These are phyloP conservation scores for Orthosia incerta DNA, from an alignment of 2,888 invertebrate genomes.

Conservation along the genomic window DNA sequence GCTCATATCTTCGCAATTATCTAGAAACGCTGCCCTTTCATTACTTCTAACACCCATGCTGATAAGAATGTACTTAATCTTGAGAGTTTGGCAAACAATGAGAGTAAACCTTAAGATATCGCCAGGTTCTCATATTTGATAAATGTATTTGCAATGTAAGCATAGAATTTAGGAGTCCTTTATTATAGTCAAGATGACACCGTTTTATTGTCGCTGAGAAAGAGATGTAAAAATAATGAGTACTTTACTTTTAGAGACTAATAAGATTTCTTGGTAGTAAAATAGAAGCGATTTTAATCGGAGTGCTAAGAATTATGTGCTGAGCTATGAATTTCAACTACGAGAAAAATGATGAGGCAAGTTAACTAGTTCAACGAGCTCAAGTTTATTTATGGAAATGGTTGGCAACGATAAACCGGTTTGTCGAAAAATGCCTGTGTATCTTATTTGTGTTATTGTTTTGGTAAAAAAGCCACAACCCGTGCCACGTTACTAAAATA, in stretches of 20 bases:
- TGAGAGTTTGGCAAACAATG: conserved; percentile 38
- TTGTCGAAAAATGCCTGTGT: no score
- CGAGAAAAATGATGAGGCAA: neutral
- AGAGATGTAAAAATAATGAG: conserved; percentile 4
- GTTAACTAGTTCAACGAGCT: no score
- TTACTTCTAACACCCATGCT: conserved; percentile 69
- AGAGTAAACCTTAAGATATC: conserved; percentile 38
- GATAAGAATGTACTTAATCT: conserved; percentile 45
- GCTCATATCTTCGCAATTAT: conserved; percentile 75
- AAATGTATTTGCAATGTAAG: neutral
- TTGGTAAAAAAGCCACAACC: no score
- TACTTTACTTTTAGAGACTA: conserved; percentile 12
- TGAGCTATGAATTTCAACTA: neutral
- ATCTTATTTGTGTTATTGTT: no score
- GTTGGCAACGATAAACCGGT: neutral
- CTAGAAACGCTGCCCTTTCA: conserved; percentile 74
- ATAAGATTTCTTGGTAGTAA: neutral
- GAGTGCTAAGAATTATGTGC: conserved; percentile 4
- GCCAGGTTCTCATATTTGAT: conserved; percentile 10
- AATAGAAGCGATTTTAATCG: neutral
- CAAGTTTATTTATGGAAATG: neutral
- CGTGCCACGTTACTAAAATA: neutral
- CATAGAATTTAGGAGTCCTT: neutral
- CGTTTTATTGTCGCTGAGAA: neutral
- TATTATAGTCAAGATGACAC: conserved; percentile 7